Base-by-base conservation (phyloP, 2,113 vertebrate genomes). In the Lycocorax pyrrhopterus region DNA sequence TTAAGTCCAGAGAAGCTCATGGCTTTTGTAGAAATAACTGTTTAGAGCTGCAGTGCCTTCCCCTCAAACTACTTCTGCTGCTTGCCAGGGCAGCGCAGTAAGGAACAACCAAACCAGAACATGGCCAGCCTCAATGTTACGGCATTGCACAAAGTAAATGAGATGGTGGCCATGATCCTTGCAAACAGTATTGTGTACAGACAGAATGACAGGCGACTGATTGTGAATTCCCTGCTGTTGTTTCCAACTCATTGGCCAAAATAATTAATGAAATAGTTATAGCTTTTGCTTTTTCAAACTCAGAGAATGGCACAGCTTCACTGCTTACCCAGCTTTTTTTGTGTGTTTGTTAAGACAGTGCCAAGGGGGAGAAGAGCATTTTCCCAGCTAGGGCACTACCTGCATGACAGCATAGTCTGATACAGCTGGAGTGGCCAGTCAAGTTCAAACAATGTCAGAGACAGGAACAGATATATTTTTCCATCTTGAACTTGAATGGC, bases 241-340 rank as follows among this genome's bases (percentile, higher is more conserved):
- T 76, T 92, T 88, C 84, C 47, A 81, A 81, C 37, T 93, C 72
- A 68, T 27, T 80, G 41, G 43, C 27, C 62, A 75, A 93, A 93
- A 51, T 56, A 81, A 44, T 81, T 66, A 91, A 88, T 63, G 21
- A 75, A 93, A 77, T 58, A 72, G 71, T 85, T 67, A 68, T 1
- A 82, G 53, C 15, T 82, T 90, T 78, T 74, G 22, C 33, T 78
- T 94, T 84, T 77, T n/a, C 26, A 74, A 13, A 72, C 30, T 55
- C n/a, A 47, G 59, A 64, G 49, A 89, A 89, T 29, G 20, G 44
- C 73, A 66, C 1, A 2, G 46, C 33, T 83, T 89, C 68, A 29
- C 33, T 59, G 66, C 37, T 80, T 30, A 35, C 29, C 14, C 39
- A 69, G n/a, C 15, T 41, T 29, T 79, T 64, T n/a, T 32, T 32